Conservation (phyloP, 1,140 invertebrate species). For the Asobara japonica region DNA sequence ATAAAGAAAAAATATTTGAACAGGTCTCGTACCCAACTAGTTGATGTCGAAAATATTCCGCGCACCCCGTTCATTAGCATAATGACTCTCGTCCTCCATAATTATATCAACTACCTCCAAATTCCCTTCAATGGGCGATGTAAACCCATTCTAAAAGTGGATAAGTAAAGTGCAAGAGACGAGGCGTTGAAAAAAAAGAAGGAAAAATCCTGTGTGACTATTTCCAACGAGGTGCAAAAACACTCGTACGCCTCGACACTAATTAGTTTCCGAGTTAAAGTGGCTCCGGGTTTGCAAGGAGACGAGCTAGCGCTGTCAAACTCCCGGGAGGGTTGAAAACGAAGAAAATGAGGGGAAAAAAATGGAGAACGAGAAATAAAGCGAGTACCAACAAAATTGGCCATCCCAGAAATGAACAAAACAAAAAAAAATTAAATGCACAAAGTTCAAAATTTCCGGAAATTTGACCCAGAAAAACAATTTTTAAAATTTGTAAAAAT, state of each 20-base stretch:
- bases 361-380: conserved; percentile 3
- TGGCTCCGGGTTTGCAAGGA: conserved; percentile 39
- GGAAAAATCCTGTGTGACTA: background rate
- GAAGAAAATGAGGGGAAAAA: conserved; percentile 1
- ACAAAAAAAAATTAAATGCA: no score
- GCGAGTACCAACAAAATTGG: conserved; percentile 27
- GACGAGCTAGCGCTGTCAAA: conserved; percentile 30
- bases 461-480: no score
- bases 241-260: conserved; percentile 49
- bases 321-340: conserved; percentile 8
- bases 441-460: no score
- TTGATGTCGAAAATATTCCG: no score
- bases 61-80: no score
- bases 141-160: background rate
- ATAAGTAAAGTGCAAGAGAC: background rate
- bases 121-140: background rate
- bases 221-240: conserved; percentile 46
- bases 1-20: no score
- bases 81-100: background rate
- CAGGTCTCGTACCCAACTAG: no score
- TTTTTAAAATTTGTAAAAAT: no score
- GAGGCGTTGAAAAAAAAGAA: background rate
- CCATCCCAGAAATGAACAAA: background rate
- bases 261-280: conserved; percentile 62
- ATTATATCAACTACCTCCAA: background rate